Base-by-base conservation (phyloP, 2,113 vertebrate species). In the Notechis scutatus region DNA sequence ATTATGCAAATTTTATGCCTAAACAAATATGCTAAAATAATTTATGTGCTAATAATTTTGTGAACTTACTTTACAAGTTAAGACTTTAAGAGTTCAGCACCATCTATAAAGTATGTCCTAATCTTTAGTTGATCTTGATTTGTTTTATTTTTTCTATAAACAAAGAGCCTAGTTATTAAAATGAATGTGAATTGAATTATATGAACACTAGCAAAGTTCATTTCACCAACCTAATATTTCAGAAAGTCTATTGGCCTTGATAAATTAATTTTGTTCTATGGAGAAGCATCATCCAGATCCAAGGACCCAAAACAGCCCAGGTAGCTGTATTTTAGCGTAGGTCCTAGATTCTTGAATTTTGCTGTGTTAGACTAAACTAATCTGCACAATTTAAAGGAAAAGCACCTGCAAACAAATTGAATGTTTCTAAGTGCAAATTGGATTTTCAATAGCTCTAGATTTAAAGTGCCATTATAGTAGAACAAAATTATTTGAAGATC, bases 401-500 rank as follows among this genome's bases (percentile, higher is more conserved):
- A 96, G 94, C 94, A 94, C 93, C 96, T 95, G 95, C 93, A 94
- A 96, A 96, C 96, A 95, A 95, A 96, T 95, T 90, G 95, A 92
- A 96, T 93, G 94, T 34, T 96, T 95, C 94, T n/a, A 92, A 96
- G 96, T 94, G 95, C 95, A 97, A 97, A 97, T 96, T 97, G 94
- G 91, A 94, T 97, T 96, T 95, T 94, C 95, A 94, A 29, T 95
- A 85, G 95, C 94, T 96, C 0, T 11, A 95, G 95, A 95, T 96
- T 96, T 97, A 94, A 97, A 97, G 95, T 96, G 95, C 94, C 94
- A 92, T 89, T 94, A 88, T 91, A 47, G 93, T 92, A 94, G 92
- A 95, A 95, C 54, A 95, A 94, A 87, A 1, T 95, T 96, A 64
- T 93, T 96, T 95, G 94, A 91, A 88, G 91, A 87, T 88, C 0